Evolutionary conservation across 2,888 invertebrate species (phyloP), one percentile per base, ranked within the genome.

Genomic region (Eubasilissa splendida): DNA sequence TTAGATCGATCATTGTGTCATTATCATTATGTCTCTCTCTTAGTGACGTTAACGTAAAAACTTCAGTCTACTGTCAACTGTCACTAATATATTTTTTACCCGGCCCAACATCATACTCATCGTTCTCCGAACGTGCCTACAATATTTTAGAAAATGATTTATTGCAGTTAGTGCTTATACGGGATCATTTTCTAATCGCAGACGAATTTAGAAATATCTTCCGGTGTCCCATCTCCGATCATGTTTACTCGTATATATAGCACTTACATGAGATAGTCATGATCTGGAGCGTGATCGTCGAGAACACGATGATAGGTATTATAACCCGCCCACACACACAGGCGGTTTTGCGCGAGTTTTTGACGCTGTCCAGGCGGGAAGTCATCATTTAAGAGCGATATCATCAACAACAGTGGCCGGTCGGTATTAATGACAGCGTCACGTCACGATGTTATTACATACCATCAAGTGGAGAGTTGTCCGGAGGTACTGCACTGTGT

Each of bases 301-400:
- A 7, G 42, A 66, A n/a, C 12, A 66, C 42, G 66, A 66, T 66
- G 66, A 66, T 66, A n/a, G 66, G 3, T 42, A 66, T 66, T 66
- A 66, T n/a, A 42, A 9, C 66, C 66, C 66, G 50, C 50, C 9
- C 52, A 50, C 7, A 50, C 7, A 50, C 33, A 52, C n/a, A 63
- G 33, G 42, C n/a, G 33, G 68, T 12, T 50, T 50, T 42, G 68
- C 68, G 50, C 9, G n/a, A 33, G 52, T 50, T 68, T 42, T 68
- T n/a, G 68, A 50, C 9, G 42, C 68, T 14, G 14, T 52, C 68
- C 68, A 8, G n/a, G 68, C 68, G 68, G 68, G 68, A 68, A 68
- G n/a, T 50, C 68, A 14, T 52, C 68, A 68, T 68, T 68, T 68
- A 63, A 11, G 33, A 63, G n/a, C 63, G 33, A 11, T 33, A 63